phyloP scores from a whole-genome alignment of 2,888 invertebrate genomes.

The Synanthedon vespiformis region DNA sequence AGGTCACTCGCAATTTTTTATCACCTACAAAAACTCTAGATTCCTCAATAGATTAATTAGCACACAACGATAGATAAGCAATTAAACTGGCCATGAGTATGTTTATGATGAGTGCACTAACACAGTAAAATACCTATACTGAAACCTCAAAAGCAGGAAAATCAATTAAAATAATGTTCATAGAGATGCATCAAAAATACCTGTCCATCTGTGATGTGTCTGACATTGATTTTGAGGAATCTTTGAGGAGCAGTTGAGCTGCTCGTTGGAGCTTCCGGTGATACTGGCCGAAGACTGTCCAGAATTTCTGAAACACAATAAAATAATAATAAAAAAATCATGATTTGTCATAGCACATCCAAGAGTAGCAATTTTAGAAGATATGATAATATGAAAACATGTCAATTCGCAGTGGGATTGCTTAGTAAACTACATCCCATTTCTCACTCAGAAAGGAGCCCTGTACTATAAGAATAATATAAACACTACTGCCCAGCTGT shows the following conservation, averaged over 20 bases:
- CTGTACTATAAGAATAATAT: no score
- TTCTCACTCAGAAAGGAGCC: no score
- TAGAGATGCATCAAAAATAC: slow-evolving; percentile 32
- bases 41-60: no score
- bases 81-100: background rate
- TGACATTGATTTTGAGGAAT: slow-evolving; percentile 92
- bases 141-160: background rate
- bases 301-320: slow-evolving; percentile 74
- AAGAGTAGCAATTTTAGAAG: no score
- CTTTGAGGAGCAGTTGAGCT: slow-evolving; percentile 78
- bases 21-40: no score
- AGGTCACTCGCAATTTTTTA: no score
- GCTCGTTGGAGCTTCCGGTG: slow-evolving; percentile 79
- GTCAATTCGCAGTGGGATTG: no score
- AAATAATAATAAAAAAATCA: background rate
- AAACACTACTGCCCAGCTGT: no score
- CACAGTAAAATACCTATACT: background rate
- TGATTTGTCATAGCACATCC: no score
- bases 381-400: no score
- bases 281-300: slow-evolving; percentile 85
- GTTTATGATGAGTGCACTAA: background rate
- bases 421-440: no score
- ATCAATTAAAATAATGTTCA: background rate
- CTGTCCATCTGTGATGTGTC: slow-evolving; percentile 94
- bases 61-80: background rate